These are phyloP conservation scores for Lithobates pipiens DNA, from an alignment of 2,797 vertebrate genomes.

Conservation along the genomic window DNA sequence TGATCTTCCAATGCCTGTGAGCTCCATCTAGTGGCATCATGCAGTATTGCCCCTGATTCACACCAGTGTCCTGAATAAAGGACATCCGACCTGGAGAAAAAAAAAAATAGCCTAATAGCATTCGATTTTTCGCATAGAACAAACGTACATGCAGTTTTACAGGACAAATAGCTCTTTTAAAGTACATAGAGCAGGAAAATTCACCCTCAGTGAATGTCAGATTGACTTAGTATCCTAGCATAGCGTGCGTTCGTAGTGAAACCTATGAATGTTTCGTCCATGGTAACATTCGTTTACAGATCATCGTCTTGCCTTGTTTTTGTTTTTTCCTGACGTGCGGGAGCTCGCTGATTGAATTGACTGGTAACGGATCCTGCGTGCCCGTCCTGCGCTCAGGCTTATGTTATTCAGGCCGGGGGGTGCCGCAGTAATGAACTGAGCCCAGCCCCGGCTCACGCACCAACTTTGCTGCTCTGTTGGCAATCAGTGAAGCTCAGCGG, in stretches of 20 bases:
- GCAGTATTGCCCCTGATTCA: too few relatives aligned
- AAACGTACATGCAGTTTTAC: too few relatives aligned
- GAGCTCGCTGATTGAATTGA: constrained; percentile 40
- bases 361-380: constrained; percentile 52
- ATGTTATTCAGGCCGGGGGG: constrained; percentile 29
- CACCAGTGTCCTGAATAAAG: too few relatives aligned
- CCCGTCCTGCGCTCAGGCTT: constrained; percentile 29
- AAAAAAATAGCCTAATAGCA: too few relatives aligned
- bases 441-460: constrained; percentile 34
- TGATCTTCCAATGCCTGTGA: too few relatives aligned
- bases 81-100: too few relatives aligned
- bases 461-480: constrained; percentile 54
- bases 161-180: too few relatives aligned
- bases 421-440: constrained; percentile 18
- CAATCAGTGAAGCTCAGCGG: constrained; percentile 50
- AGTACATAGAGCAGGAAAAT: too few relatives aligned
- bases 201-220: too few relatives aligned
- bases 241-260: not conserved
- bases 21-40: too few relatives aligned
- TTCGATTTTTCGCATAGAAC: too few relatives aligned
- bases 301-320: not conserved
- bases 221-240: too few relatives aligned
- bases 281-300: not conserved
- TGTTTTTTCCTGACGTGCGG: constrained; percentile 37
- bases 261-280: not conserved